Evolutionary conservation across 2,888 invertebrate genomes (phyloP).

Genomic region (Axea sp.): DNA sequence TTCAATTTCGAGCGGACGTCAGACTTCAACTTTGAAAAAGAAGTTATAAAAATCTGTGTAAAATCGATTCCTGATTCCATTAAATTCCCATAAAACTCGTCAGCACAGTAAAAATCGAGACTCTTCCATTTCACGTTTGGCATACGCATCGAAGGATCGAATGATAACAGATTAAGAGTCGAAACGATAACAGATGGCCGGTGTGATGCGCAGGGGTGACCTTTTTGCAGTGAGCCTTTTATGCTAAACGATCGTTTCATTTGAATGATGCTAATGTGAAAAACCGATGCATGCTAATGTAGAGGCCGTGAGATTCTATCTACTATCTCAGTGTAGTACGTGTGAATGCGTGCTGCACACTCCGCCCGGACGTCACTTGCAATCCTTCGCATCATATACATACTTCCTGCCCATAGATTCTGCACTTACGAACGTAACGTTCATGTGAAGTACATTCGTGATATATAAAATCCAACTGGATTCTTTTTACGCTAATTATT

Average conservation of each 20-base stretch:
- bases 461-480: slow-evolving; percentile 18
- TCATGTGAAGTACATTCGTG: slow-evolving; percentile 31
- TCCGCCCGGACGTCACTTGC: slow-evolving; percentile 64
- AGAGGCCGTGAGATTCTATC: slow-evolving; percentile 65
- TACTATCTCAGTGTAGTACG: slow-evolving; percentile 55
- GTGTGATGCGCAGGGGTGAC: slow-evolving; percentile 42
- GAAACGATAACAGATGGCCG: slow-evolving; percentile 55
- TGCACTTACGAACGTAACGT: slow-evolving; percentile 33
- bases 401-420: slow-evolving; percentile 27
- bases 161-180: slow-evolving; percentile 56
- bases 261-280: slow-evolving; percentile 79
- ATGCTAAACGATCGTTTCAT: slow-evolving; percentile 78
- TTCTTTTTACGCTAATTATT: slow-evolving; percentile 24
- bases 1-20: background rate
- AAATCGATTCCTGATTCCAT: slow-evolving; percentile 36
- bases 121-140: slow-evolving; percentile 25
- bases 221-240: slow-evolving; percentile 72
- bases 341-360: slow-evolving; percentile 62
- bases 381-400: slow-evolving; percentile 34
- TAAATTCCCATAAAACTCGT: slow-evolving; percentile 36
- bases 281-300: slow-evolving; percentile 79
- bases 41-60: no score
- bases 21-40: slow-evolving; percentile 1
- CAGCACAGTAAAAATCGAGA: slow-evolving; percentile 21
- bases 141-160: slow-evolving; percentile 38